Evolutionary conservation across 2,797 vertebrate genomes (phyloP).

Genomic region (Emys orbicularis): DNA sequence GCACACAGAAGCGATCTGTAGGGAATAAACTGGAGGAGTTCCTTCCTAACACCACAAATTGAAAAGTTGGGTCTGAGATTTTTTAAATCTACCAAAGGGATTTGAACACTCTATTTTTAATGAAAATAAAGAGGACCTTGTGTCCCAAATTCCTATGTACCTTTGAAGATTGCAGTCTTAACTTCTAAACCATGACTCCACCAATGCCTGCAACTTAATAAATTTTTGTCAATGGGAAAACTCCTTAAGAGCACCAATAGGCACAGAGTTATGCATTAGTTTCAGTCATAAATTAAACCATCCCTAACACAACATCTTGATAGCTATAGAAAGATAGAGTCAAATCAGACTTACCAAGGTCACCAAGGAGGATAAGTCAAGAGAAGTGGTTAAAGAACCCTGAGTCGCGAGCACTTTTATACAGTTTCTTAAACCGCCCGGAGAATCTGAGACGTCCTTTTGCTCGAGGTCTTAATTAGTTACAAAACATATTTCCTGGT

Average conservation of each 20-base stretch:
- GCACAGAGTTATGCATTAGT: background rate
- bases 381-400: conserved; percentile 57
- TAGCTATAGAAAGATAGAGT: background rate
- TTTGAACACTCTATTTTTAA: background rate
- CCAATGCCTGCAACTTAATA: background rate
- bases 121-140: background rate
- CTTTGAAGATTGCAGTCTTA: background rate
- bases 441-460: conserved; percentile 69
- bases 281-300: background rate
- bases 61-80: background rate
- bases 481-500: conserved; percentile 73
- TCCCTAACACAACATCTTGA: background rate
- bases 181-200: background rate
- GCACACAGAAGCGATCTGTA: background rate
- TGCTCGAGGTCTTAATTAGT: conserved; percentile 73
- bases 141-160: background rate
- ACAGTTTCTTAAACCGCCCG: conserved; percentile 37
- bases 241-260: background rate
- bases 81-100: background rate
- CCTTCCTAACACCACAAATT: background rate
- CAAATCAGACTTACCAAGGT: background rate
- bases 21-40: background rate
- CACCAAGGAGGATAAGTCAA: background rate
- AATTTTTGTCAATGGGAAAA: background rate
- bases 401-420: conserved; percentile 68